Evolutionary conservation across 2,113 vertebrate species (phyloP).

Genomic region (Oncorhynchus tshawytscha): DNA sequence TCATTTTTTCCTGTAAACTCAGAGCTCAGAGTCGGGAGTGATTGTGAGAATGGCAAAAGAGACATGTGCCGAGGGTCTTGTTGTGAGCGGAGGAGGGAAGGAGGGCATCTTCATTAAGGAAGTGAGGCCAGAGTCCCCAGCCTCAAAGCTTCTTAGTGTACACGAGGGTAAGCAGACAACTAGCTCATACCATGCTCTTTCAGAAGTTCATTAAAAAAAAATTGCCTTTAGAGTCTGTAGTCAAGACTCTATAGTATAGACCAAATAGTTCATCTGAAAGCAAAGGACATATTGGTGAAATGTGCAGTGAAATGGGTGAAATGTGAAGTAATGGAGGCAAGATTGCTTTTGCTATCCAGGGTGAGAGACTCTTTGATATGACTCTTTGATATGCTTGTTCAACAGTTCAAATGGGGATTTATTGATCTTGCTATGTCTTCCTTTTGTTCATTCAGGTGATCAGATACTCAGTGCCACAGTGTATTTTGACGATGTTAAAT

Average conservation of each 20-base stretch:
- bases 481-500: constrained; percentile 91
- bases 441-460: constrained; percentile 78
- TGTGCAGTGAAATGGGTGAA: too few relatives aligned
- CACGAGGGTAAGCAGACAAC: constrained; percentile 81
- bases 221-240: too few relatives aligned
- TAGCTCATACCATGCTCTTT: background rate
- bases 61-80: constrained; percentile 83
- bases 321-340: too few relatives aligned
- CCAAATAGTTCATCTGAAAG: too few relatives aligned
- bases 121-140: constrained; percentile 86
- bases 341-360: too few relatives aligned
- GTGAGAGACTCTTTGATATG: too few relatives aligned
- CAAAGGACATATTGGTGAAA: too few relatives aligned
- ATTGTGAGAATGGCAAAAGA: constrained; percentile 84
- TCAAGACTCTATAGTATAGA: too few relatives aligned
- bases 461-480: constrained; percentile 92
- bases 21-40: constrained; percentile 71
- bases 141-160: constrained; percentile 83
- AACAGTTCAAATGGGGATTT: background rate
- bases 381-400: background rate
- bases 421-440: background rate
- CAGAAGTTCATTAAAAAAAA: background rate
- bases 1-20: constrained; percentile 60
- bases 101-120: constrained; percentile 89
- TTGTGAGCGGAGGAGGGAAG: constrained; percentile 85